Evolutionary conservation across 1,140 invertebrate genomes (phyloP).

Genomic region (Sesamia nonagrioides): DNA sequence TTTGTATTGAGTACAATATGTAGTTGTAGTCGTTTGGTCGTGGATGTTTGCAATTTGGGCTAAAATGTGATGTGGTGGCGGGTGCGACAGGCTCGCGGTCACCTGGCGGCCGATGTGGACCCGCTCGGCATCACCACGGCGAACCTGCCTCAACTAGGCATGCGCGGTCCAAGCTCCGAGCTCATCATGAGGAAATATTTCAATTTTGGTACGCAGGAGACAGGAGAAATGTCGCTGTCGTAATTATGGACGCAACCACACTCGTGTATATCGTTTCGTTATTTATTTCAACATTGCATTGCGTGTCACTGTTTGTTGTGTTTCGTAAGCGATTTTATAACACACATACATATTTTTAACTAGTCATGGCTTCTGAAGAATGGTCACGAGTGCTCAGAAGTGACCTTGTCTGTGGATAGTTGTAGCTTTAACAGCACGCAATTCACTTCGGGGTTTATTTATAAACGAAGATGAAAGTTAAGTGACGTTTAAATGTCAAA

Average conservation of each 20-base stretch:
- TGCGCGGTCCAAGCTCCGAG: conserved; percentile 83
- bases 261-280: conserved; percentile 58
- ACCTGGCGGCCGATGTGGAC: conserved; percentile 98
- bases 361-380: conserved; percentile 29
- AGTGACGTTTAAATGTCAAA: too few relatives aligned
- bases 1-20: not conserved
- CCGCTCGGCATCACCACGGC: conserved; percentile 93
- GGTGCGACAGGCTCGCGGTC: conserved; percentile 95
- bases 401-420: conserved; percentile 20
- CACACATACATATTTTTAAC: conserved; percentile 64
- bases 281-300: conserved; percentile 62
- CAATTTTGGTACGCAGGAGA: conserved; percentile 84
- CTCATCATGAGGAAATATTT: conserved; percentile 88
- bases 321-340: conserved; percentile 69
- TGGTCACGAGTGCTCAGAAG: not conserved
- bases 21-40: conserved; percentile 59
- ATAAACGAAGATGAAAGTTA: too few relatives aligned
- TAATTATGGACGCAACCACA: conserved; percentile 58
- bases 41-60: conserved; percentile 61
- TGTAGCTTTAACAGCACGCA: conserved; percentile 38
- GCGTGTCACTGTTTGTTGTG: conserved; percentile 66
- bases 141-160: conserved; percentile 83
- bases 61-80: conserved; percentile 70
- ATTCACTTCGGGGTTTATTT: not conserved
- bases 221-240: conserved; percentile 57